These are phyloP conservation scores for Thalassoma bifasciatum DNA, from an alignment of 2,113 vertebrate species.

Conservation along the genomic window DNA sequence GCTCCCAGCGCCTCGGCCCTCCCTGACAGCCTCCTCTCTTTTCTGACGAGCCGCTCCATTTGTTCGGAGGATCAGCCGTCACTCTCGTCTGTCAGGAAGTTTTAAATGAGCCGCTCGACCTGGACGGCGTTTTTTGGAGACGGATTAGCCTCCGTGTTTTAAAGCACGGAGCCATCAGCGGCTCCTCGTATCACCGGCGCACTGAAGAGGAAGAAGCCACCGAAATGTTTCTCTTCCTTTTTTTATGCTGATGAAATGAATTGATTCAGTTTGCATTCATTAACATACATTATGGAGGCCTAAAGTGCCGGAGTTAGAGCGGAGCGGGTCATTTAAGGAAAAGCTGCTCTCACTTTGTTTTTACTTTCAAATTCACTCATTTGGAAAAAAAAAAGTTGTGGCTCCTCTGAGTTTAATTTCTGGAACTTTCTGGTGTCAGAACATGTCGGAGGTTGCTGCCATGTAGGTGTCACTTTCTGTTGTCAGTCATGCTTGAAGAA, in stretches of 20 bases:
- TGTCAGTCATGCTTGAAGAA: conserved; percentile 21
- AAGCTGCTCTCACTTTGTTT: conserved; percentile 1
- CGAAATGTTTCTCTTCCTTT: neutral
- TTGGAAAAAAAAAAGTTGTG: conserved; percentile 4
- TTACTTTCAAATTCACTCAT: conserved; percentile 28
- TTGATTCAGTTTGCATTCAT: conserved; percentile 64
- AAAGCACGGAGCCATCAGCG: conserved; percentile 45
- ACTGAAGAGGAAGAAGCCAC: conserved; percentile 53
- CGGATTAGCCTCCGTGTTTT: conserved; percentile 60
- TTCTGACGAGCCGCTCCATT: conserved; percentile 69
- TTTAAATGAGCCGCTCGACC: conserved; percentile 74
- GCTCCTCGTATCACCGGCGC: conserved; percentile 34
- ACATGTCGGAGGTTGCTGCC: neutral
- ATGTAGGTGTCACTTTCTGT: neutral
- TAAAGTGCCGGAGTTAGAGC: conserved; percentile 15
- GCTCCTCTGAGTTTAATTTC: neutral
- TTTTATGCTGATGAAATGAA: conserved; percentile 44
- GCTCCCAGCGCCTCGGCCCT: conserved; percentile 38
- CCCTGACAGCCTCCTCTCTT: conserved; percentile 29
- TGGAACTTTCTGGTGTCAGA: neutral
- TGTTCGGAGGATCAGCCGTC: conserved; percentile 70
- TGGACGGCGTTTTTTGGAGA: conserved; percentile 53
- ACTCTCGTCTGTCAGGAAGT: conserved; percentile 64
- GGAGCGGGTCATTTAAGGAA: conserved; percentile 27
- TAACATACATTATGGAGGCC: conserved; percentile 42